Percentiles rank a stretch among this genome's conserved stretches.
Evolutionary conservation across 2,113 vertebrate genomes (phyloP).

Genomic region (Pelecanus crispus): DNA sequence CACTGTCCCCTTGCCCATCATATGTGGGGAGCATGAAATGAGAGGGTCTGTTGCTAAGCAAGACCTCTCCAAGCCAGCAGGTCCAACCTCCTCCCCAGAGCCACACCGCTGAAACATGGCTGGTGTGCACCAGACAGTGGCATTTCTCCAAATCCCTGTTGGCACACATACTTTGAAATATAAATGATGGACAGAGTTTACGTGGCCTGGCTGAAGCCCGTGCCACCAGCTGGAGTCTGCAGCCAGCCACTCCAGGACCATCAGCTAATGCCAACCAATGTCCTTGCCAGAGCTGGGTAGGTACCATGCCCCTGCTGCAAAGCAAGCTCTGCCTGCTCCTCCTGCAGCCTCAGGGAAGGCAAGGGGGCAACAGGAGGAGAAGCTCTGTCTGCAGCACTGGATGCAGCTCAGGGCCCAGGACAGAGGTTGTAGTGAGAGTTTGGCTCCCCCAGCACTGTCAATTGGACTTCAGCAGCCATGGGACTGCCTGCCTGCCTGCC

Average conservation of each 20-base stretch:
- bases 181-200: neutral
- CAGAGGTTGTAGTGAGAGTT: neutral
- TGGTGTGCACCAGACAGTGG: neutral
- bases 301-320: neutral
- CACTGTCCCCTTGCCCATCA: neutral
- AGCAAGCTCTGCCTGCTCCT: neutral
- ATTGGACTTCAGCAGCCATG: accelerated
- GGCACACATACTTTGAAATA: neutral
- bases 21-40: neutral
- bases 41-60: neutral
- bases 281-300: neutral
- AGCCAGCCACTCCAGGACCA: neutral
- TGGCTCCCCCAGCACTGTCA: neutral
- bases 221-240: neutral
- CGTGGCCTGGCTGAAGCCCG: neutral
- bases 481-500: neutral
- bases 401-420: neutral
- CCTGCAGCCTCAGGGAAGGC: neutral
- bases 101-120: neutral
- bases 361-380: neutral
- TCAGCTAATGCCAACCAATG: neutral
- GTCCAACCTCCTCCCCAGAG: neutral
- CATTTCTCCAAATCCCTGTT: neutral
- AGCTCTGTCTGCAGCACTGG: neutral
- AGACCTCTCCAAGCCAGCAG: neutral